phyloP scores from a whole-genome alignment of 2,113 vertebrate genomes.

The Sylvilagus bachmani region DNA sequence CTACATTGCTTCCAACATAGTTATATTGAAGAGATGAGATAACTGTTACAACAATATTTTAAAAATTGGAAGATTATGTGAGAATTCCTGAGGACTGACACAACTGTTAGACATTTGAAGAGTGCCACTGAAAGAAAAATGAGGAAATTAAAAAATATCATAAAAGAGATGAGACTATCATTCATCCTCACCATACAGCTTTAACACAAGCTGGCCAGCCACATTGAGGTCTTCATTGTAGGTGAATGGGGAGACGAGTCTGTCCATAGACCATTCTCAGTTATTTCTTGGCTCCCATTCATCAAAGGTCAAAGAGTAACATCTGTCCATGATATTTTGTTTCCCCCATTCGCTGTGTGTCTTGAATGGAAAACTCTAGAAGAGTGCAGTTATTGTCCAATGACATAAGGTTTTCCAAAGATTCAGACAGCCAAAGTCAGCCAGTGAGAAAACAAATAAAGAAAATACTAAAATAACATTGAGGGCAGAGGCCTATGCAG shows the following conservation, averaged over 20 bases:
- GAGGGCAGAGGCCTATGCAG: conserved; percentile 62
- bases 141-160: background rate
- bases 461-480: conserved; percentile 82
- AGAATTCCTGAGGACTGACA: background rate
- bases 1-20: background rate
- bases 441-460: conserved; percentile 78
- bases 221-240: background rate
- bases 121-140: background rate
- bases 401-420: conserved; percentile 76
- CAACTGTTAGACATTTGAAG: background rate
- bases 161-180: background rate
- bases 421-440: conserved; percentile 66
- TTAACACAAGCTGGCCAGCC: background rate
- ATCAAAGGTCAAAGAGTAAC: conserved; percentile 15
- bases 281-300: background rate
- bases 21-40: conserved; percentile 6
- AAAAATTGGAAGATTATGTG: conserved; percentile 18
- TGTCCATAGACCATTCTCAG: background rate
- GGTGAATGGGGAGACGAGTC: background rate
- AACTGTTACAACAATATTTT: background rate
- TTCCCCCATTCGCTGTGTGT: conserved; percentile 15
- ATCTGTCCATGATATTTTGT: conserved; percentile 39
- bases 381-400: conserved; percentile 59
- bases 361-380: conserved; percentile 62
- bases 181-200: conserved; percentile 31